phyloP scores from a whole-genome alignment of 2,797 vertebrate species.

The Syncerus caffer region DNA sequence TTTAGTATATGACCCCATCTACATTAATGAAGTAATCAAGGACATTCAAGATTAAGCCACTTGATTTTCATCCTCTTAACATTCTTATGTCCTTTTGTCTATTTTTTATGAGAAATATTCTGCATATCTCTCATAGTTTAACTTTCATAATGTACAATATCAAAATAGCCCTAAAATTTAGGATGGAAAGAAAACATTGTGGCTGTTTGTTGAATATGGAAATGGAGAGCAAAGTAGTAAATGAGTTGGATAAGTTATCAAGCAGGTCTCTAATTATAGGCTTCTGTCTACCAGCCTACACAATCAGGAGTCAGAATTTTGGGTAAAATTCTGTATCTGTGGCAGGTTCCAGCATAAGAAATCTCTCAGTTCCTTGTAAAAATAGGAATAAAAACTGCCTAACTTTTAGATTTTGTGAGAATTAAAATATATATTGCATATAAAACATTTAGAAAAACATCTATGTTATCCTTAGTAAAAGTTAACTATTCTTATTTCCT shows the following conservation, averaged over 20 bases:
- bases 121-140: background rate
- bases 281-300: background rate
- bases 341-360: background rate
- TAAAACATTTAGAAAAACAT: background rate
- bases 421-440: background rate
- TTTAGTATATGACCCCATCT: background rate
- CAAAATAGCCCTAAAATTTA: background rate
- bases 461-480: background rate
- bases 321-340: background rate
- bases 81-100: background rate
- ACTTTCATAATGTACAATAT: background rate
- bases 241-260: background rate
- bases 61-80: background rate
- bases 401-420: background rate
- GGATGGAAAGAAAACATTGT: background rate
- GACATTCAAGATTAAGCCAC: background rate
- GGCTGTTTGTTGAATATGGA: background rate
- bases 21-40: background rate
- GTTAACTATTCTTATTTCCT: background rate
- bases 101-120: background rate
- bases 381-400: background rate
- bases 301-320: background rate
- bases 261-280: background rate
- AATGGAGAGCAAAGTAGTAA: background rate
- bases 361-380: background rate